phyloP scores from a whole-genome alignment of 1,140 invertebrate species.

The Conus ventricosus region DNA sequence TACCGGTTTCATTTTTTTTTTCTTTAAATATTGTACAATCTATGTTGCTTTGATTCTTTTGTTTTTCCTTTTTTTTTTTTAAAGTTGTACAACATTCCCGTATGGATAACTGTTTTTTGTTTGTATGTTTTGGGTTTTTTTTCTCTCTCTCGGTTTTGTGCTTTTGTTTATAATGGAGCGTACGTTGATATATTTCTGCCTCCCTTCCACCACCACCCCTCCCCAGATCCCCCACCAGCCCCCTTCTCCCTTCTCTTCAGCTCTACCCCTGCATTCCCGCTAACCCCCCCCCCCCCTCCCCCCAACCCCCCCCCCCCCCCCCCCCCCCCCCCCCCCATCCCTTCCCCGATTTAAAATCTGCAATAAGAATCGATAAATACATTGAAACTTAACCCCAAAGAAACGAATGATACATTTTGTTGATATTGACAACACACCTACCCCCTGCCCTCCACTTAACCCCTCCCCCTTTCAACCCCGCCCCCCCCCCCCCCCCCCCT shows the following conservation, averaged over 20 bases:
- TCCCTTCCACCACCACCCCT: too few relatives aligned
- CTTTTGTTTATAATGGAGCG: neutral
- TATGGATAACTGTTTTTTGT: neutral
- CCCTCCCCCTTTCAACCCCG: neutral
- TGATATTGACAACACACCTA: neutral
- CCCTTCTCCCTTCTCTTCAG: neutral
- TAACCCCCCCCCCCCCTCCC: neutral
- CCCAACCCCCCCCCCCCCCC: too few relatives aligned
- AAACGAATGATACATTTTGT: too few relatives aligned
- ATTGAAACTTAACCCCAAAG: too few relatives aligned
- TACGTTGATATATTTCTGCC: neutral
- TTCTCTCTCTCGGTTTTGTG: neutral
- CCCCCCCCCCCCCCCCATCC: too few relatives aligned
- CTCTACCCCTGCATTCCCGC: neutral
- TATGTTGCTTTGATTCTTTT: neutral
- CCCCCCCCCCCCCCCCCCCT: neutral
- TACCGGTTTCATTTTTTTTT: too few relatives aligned
- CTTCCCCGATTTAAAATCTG: too few relatives aligned
- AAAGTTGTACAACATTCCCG: neutral
- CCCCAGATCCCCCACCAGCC: too few relatives aligned
- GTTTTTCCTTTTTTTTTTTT: neutral
- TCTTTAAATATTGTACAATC: neutral
- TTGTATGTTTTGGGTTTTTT: neutral
- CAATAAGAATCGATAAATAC: too few relatives aligned
- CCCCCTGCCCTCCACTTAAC: neutral